phyloP scores from a whole-genome alignment of 2,113 vertebrate species.

The Austrofundulus limnaeus region DNA sequence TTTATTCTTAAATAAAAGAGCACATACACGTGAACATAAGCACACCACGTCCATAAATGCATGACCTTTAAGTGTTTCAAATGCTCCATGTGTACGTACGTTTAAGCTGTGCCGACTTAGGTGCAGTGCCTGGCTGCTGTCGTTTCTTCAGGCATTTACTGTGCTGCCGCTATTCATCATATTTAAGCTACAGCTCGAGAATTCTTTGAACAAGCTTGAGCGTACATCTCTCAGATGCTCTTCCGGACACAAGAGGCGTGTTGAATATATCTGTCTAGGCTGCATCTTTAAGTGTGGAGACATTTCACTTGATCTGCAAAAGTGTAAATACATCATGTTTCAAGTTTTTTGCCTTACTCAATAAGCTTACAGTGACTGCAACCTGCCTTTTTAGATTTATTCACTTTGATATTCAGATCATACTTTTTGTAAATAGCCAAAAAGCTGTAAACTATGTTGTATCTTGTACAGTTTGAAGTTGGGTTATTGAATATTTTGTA shows the following conservation, averaged over 20 bases:
- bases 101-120: slow-evolving; percentile 15
- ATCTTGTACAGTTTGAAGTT: slow-evolving; percentile 85
- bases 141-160: slow-evolving; percentile 31
- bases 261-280: slow-evolving; percentile 50
- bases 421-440: slow-evolving; percentile 87
- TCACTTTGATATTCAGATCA: slow-evolving; percentile 87
- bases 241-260: slow-evolving; percentile 31
- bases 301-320: slow-evolving; percentile 77
- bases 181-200: slow-evolving; percentile 30
- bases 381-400: slow-evolving; percentile 87
- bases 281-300: slow-evolving; percentile 45
- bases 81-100: slow-evolving; percentile 15
- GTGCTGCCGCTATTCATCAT: slow-evolving; percentile 20
- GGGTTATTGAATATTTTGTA: slow-evolving; percentile 81
- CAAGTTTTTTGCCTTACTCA: slow-evolving; percentile 92
- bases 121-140: slow-evolving; percentile 33
- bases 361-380: slow-evolving; percentile 87
- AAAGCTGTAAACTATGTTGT: slow-evolving; percentile 78
- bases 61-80: slow-evolving; percentile 35
- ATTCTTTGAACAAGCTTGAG: slow-evolving; percentile 44
- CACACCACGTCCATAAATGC: slow-evolving; percentile 46
- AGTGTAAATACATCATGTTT: slow-evolving; percentile 77
- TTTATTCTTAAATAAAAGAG: slow-evolving; percentile 24
- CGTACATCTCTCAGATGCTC: slow-evolving; percentile 29
- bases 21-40: slow-evolving; percentile 23